Conservation (phyloP, 2,888 invertebrate genomes). For the Chorisops tibialis region DNA sequence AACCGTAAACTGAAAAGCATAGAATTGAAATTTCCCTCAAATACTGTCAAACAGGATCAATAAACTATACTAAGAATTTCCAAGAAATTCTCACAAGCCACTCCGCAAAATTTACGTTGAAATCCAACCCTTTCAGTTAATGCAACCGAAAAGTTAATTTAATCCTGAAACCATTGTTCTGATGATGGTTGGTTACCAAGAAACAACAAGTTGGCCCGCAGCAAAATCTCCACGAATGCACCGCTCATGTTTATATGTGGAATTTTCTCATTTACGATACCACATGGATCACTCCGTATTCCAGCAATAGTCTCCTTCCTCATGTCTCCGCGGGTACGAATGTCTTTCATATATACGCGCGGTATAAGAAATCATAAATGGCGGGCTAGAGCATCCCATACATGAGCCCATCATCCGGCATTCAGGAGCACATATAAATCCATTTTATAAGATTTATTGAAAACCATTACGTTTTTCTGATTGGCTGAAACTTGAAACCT, state of each 20-base stretch:
- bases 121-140: conserved; percentile 9
- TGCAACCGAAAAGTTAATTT: conserved; percentile 14
- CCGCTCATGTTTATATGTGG: no score
- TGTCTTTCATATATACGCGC: no score
- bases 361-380: conserved; percentile 8
- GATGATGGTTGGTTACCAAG: conserved; percentile 15
- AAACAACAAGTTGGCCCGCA: conserved; percentile 26
- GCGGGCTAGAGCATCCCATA: conserved; percentile 20
- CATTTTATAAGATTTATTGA: conserved; percentile 32
- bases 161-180: conserved; percentile 12
- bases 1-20: no score
- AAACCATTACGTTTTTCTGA: conserved; percentile 32
- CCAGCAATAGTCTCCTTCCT: no score
- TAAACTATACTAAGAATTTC: no score
- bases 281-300: not conserved
- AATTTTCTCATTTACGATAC: no score
- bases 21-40: no score
- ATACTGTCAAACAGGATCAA: no score
- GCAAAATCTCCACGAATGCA: conserved; percentile 13
- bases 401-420: conserved; percentile 11
- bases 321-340: no score
- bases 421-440: conserved; percentile 19
- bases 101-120: not conserved
- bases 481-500: conserved; percentile 30
- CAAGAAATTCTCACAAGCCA: no score